Conservation (phyloP, 2,797 vertebrate genomes). For the Sandelia bainsii region DNA sequence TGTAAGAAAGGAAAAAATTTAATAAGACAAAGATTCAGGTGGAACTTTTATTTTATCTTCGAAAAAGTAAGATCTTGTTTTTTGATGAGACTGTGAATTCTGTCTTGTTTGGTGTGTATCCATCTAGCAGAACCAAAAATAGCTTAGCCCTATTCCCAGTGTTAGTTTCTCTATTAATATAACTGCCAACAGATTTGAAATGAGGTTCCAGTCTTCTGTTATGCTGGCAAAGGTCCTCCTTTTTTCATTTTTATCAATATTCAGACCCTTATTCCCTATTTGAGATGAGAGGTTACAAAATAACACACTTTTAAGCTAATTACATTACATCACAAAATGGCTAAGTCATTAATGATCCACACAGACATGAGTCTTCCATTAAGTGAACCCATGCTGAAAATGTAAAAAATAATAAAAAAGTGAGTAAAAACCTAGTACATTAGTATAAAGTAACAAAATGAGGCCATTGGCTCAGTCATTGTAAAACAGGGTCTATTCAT, state of each 20-base stretch:
- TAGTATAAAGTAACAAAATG: constrained; percentile 6
- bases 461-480: neutral
- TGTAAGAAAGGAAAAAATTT: too few species aligned
- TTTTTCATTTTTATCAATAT: neutral
- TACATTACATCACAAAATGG: constrained; percentile 1
- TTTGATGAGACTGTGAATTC: neutral
- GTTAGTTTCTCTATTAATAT: neutral
- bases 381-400: constrained; percentile 7
- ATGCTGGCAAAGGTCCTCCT: neutral
- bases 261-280: neutral
- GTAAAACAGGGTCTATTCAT: constrained; percentile 1
- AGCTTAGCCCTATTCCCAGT: neutral
- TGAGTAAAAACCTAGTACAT: neutral
- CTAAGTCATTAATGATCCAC: constrained; percentile 1
- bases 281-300: neutral
- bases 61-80: too few species aligned
- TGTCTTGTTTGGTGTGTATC: neutral
- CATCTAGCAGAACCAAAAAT: neutral
- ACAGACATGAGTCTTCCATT: constrained; percentile 11
- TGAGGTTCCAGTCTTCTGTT: neutral
- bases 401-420: neutral
- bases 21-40: constrained; percentile 9
- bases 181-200: neutral
- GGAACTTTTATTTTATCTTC: neutral
- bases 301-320: neutral